These are phyloP conservation scores for Musca vetustissima DNA, from an alignment of 1,140 invertebrate genomes.

Conservation along the genomic window DNA sequence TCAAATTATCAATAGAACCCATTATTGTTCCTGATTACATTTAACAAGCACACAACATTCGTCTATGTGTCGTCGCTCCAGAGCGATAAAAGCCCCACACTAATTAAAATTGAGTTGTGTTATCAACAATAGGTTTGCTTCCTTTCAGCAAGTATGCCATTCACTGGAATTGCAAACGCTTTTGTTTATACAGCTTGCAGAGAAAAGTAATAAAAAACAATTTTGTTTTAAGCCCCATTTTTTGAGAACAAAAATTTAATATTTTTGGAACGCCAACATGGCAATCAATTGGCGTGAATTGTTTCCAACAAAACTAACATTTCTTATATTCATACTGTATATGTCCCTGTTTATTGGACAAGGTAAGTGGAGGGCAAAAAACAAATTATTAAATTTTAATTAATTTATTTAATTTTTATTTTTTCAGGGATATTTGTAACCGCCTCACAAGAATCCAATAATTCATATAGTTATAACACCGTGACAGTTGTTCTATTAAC, in stretches of 20 bases:
- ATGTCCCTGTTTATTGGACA: slow-evolving; percentile 81
- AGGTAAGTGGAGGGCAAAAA: too few species aligned
- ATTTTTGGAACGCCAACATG: slow-evolving; percentile 37
- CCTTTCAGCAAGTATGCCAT: too few species aligned
- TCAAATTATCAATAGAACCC: too few species aligned
- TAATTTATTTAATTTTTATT: slow-evolving; percentile 13
- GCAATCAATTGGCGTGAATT: slow-evolving; percentile 67
- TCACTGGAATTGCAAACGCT: too few species aligned
- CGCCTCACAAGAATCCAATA: slow-evolving; percentile 79
- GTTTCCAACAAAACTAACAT: slow-evolving; percentile 78
- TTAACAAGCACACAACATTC: too few species aligned
- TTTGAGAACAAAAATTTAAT: neutral
- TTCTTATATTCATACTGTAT: slow-evolving; percentile 79
- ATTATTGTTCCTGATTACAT: too few species aligned
- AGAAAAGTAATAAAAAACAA: neutral
- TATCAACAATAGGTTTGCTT: too few species aligned
- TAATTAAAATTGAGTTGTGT: too few species aligned
- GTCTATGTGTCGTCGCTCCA: too few species aligned
- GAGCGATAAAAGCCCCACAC: too few species aligned
- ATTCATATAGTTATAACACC: slow-evolving; percentile 85
- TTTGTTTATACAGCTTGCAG: neutral
- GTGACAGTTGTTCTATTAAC: slow-evolving; percentile 85
- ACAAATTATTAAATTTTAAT: neutral
- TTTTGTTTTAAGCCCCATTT: too few species aligned
- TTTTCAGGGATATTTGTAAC: slow-evolving; percentile 85